A percentile compares a stretch with the other conserved stretches of the same genome.
These are phyloP conservation scores for Procambarus virginalis DNA, from an alignment of 1,140 invertebrate species.

Conservation along the genomic window DNA sequence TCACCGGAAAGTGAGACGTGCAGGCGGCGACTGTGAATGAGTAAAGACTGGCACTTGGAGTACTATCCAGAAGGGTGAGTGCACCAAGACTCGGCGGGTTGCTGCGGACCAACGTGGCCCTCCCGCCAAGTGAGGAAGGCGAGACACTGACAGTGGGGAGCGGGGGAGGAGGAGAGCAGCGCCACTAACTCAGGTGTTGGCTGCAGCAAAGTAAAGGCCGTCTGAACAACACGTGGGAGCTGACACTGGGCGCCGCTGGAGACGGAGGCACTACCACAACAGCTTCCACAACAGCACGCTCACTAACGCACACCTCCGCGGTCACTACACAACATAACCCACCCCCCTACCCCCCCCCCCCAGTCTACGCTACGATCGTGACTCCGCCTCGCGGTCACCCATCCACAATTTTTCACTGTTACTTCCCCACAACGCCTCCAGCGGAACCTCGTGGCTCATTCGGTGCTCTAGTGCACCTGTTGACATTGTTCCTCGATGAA, in stretches of 20 bases:
- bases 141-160: no score
- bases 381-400: conserved; percentile 23
- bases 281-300: conserved; percentile 37
- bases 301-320: conserved; percentile 45
- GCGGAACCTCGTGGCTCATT: neutral
- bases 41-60: no score
- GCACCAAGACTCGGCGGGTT: no score
- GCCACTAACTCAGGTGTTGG: neutral
- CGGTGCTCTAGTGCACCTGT: neutral
- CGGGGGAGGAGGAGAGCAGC: neutral
- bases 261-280: conserved; percentile 1
- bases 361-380: conserved; percentile 40
- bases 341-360: neutral
- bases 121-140: no score
- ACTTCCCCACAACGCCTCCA: neutral
- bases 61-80: no score
- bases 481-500: neutral
- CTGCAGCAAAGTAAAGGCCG: neutral
- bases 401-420: conserved; percentile 20
- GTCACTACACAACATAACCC: neutral
- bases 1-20: no score
- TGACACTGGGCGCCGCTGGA: neutral
- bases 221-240: neutral
- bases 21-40: no score
- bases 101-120: no score